Conservation (phyloP, 2,797 vertebrate genomes). For the Danio choprae region DNA sequence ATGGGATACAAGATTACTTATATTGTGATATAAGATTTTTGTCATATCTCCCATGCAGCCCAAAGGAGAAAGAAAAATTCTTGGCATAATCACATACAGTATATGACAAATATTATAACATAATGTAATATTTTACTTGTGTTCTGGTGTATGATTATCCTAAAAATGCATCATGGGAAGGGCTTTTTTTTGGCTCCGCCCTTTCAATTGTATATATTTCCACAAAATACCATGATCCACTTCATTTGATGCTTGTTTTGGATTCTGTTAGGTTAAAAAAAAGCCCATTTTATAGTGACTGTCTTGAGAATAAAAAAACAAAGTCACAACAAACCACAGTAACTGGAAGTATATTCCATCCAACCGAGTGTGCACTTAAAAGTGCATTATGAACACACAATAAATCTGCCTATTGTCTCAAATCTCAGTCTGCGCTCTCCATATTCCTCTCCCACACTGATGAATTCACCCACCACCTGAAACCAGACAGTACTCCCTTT, state of each 20-base stretch:
- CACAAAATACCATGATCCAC: not conserved
- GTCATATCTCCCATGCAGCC: no score
- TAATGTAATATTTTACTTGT: not conserved
- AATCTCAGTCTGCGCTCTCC: conserved; percentile 3
- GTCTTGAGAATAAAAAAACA: conserved; percentile 4
- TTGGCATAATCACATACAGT: no score
- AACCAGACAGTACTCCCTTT: conserved; percentile 36
- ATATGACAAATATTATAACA: no score
- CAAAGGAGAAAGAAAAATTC: no score
- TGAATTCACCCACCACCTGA: not conserved
- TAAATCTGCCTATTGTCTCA: conserved; percentile 21
- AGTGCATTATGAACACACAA: conserved; percentile 19
- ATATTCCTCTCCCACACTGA: conserved; percentile 31
- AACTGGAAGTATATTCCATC: not conserved
- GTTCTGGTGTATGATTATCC: not conserved
- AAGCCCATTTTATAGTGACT: not conserved
- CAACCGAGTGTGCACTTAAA: conserved; percentile 10
- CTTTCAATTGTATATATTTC: not conserved
- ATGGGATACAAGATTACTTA: no score
- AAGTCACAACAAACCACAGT: conserved; percentile 3
- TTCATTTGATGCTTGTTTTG: conserved; percentile 18
- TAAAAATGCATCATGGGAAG: not conserved
- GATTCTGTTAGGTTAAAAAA: not conserved
- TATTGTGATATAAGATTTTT: no score
- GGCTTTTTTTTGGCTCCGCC: not conserved